Evolutionary conservation across 2,888 invertebrate genomes (phyloP).

Genomic region (Tetheella fluctuosa): DNA sequence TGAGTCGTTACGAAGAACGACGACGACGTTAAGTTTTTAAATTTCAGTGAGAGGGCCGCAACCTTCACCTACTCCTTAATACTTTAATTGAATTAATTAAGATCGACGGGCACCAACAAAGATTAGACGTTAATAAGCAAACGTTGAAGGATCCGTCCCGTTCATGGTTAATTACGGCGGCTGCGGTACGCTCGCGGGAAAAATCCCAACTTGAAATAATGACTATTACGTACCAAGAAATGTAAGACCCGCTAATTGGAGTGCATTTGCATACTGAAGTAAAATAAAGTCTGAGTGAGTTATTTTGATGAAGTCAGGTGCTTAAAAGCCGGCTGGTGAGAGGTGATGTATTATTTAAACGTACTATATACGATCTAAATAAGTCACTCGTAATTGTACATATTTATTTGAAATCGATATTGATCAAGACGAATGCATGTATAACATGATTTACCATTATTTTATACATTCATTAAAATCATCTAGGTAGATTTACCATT

Average conservation of each 20-base stretch:
- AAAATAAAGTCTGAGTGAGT: constrained; percentile 72
- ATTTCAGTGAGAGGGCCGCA: constrained; percentile 78
- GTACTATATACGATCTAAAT: neutral
- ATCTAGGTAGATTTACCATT: no score
- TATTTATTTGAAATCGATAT: neutral
- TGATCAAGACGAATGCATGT: neutral
- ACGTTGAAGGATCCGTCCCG: constrained; percentile 71
- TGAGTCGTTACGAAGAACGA: constrained; percentile 79
- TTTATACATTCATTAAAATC: no score
- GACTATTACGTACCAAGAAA: constrained; percentile 75
- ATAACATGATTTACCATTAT: no score
- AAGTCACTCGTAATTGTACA: neutral
- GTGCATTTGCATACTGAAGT: constrained; percentile 80
- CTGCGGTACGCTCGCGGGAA: constrained; percentile 62
- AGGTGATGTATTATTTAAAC: constrained; percentile 34
- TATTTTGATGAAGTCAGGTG: constrained; percentile 72
- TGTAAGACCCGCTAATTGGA: constrained; percentile 77
- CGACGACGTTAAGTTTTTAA: constrained; percentile 82
- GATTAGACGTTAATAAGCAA: constrained; percentile 81
- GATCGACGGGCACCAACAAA: constrained; percentile 71
- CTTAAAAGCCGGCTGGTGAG: constrained; percentile 48
- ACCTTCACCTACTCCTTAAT: constrained; percentile 82
- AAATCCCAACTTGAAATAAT: constrained; percentile 77
- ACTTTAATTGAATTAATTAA: constrained; percentile 81
- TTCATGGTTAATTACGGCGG: constrained; percentile 74